phyloP scores from a whole-genome alignment of 2,888 invertebrate genomes.

The Vanessa cardui region DNA sequence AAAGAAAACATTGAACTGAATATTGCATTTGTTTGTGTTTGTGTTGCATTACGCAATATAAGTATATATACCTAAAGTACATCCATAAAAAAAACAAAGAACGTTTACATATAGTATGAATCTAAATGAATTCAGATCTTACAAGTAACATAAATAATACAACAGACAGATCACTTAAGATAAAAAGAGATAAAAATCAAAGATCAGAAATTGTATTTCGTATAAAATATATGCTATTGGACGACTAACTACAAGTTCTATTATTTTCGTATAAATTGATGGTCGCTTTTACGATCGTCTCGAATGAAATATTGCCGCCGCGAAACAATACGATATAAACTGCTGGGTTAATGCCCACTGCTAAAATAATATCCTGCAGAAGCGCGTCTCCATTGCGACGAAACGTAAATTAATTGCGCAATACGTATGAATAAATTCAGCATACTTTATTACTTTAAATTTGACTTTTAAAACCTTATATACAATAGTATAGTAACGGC shows the following conservation, averaged over 20 bases:
- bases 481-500: too few species aligned
- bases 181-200: slow-evolving; percentile 6
- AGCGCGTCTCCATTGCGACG: slow-evolving; percentile 36
- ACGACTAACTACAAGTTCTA: slow-evolving; percentile 46
- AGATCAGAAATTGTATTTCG: slow-evolving; percentile 23
- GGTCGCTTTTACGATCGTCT: slow-evolving; percentile 42
- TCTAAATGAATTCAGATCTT: background rate
- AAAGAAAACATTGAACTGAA: too few species aligned
- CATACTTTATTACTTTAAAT: background rate
- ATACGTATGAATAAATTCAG: background rate
- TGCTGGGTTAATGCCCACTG: slow-evolving; percentile 47
- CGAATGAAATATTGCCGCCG: slow-evolving; percentile 46
- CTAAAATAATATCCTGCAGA: slow-evolving; percentile 47
- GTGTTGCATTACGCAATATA: too few species aligned
- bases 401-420: background rate
- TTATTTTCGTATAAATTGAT: slow-evolving; percentile 57
- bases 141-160: slow-evolving; percentile 15
- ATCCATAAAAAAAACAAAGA: too few species aligned
- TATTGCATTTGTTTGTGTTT: too few species aligned
- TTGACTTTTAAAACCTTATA: too few species aligned
- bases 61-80: too few species aligned
- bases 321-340: slow-evolving; percentile 50
- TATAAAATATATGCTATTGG: slow-evolving; percentile 41
- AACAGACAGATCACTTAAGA: slow-evolving; percentile 17
- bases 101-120: background rate